Conservation (phyloP, 53 echinoderm and acorn worm genomes). For the Henricia sp. region DNA sequence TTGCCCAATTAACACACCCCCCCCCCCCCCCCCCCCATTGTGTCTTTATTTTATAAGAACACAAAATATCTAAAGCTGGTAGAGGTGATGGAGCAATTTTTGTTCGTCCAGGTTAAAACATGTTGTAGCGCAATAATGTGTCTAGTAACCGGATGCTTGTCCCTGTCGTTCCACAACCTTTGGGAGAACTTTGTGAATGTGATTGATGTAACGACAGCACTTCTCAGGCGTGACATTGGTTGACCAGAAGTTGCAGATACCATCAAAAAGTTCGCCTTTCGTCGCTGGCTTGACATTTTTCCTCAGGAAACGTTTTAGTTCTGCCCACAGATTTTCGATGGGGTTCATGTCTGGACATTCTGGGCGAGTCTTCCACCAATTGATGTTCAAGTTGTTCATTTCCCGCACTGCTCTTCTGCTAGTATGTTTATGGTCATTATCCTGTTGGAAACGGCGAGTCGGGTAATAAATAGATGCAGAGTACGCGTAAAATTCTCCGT, state of each 20-base stretch:
- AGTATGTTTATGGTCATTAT: conserved; percentile 82
- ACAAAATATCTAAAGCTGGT: too few relatives aligned
- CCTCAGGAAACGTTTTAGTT: conserved; percentile 56
- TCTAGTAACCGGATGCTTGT: conserved; percentile 1
- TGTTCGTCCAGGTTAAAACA: too few relatives aligned
- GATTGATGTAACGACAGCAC: conserved; percentile 65
- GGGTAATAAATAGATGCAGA: conserved; percentile 35
- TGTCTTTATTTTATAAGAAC: too few relatives aligned
- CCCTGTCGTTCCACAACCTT: conserved; percentile 34
- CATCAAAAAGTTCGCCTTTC: conserved; percentile 59
- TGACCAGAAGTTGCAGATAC: conserved; percentile 60
- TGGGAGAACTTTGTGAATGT: conserved; percentile 71
- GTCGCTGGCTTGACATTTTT: conserved; percentile 52
- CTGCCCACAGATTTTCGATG: conserved; percentile 67
- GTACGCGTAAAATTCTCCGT: conserved; percentile 38
- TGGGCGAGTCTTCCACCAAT: conserved; percentile 69
- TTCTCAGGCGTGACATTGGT: conserved; percentile 33
- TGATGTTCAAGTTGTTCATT: conserved; percentile 38
- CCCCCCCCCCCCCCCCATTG: too few relatives aligned
- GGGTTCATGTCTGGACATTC: conserved; percentile 78
- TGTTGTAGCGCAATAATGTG: too few relatives aligned
- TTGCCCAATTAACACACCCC: too few relatives aligned
- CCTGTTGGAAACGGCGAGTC: conserved; percentile 60
- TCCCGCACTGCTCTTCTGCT: conserved; percentile 28
- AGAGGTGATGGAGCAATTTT: too few relatives aligned